A percentile compares a stretch with the other conserved stretches of the same genome.
These are phyloP conservation scores for Leptogaster cylindrica DNA, from an alignment of 2,888 invertebrate genomes.

Conservation along the genomic window DNA sequence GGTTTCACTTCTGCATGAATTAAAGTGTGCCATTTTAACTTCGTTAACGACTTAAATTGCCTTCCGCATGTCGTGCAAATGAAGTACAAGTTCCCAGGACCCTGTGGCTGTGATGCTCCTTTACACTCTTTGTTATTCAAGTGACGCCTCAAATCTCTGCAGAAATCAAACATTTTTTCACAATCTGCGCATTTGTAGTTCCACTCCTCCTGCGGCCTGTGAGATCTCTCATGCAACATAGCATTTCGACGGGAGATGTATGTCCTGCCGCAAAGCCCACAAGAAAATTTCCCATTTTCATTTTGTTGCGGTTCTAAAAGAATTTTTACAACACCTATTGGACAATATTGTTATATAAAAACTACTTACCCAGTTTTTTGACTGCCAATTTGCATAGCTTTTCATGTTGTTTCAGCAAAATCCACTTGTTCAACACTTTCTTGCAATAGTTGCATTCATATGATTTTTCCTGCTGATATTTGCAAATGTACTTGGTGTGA, in stretches of 20 bases:
- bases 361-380: background rate
- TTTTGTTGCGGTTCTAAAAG: background rate
- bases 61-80: constrained; percentile 46
- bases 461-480: constrained; percentile 45
- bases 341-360: background rate
- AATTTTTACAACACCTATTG: background rate
- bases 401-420: constrained; percentile 55
- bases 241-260: constrained; percentile 43
- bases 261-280: constrained; percentile 42
- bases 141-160: constrained; percentile 48
- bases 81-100: constrained; percentile 41
- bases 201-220: constrained; percentile 43
- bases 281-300: constrained; percentile 35
- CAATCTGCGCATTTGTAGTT: constrained; percentile 51
- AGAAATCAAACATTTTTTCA: constrained; percentile 45
- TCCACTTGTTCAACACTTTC: constrained; percentile 56
- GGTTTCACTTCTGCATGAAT: constrained; percentile 43
- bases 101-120: background rate
- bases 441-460: constrained; percentile 55
- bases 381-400: constrained; percentile 50
- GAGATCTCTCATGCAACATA: constrained; percentile 38
- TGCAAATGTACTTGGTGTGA: constrained; percentile 57
- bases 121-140: constrained; percentile 41
- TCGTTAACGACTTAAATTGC: constrained; percentile 43
- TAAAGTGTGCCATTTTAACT: constrained; percentile 43